These are phyloP conservation scores for Leptoclinus maculatus DNA, from an alignment of 2,797 vertebrate species.

Conservation along the genomic window DNA sequence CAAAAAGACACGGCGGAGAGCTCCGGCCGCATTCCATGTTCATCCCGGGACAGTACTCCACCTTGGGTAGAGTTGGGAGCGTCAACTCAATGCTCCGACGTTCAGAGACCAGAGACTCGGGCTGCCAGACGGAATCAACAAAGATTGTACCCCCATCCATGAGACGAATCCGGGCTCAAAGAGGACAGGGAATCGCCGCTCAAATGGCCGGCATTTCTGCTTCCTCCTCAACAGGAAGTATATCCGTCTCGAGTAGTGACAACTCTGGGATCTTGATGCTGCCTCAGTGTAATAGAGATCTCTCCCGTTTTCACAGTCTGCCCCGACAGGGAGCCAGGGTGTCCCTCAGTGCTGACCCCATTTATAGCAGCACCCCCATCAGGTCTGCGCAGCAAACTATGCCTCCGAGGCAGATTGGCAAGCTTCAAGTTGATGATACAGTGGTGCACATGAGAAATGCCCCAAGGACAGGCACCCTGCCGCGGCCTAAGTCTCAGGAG, in stretches of 20 bases:
- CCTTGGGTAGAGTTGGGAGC: constrained; percentile 88
- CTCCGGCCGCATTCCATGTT: constrained; percentile 89
- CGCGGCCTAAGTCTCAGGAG: constrained; percentile 91
- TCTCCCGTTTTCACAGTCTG: constrained; percentile 92
- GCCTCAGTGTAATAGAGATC: constrained; percentile 81
- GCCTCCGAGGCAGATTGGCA: constrained; percentile 81
- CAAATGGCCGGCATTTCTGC: constrained; percentile 93
- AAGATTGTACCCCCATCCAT: constrained; percentile 95
- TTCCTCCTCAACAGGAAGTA: constrained; percentile 90
- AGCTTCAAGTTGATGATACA: constrained; percentile 85
- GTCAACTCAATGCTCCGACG: constrained; percentile 80
- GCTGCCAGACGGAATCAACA: constrained; percentile 95
- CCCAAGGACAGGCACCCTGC: constrained; percentile 72
- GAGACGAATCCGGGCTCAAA: constrained; percentile 95
- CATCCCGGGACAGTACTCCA: constrained; percentile 91
- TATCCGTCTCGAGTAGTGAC: constrained; percentile 87
- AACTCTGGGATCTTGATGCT: constrained; percentile 83
- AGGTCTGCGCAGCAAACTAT: constrained; percentile 79
- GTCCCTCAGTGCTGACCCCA: constrained; percentile 87
- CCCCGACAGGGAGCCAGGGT: constrained; percentile 89
- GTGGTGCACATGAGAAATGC: constrained; percentile 84
- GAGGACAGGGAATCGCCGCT: constrained; percentile 94
- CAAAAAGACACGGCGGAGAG: constrained; percentile 85
- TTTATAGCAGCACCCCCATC: constrained; percentile 82
- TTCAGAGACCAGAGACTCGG: constrained; percentile 90